Conservation (phyloP, 2,797 vertebrate genomes). For the Lateolabrax maculatus region DNA sequence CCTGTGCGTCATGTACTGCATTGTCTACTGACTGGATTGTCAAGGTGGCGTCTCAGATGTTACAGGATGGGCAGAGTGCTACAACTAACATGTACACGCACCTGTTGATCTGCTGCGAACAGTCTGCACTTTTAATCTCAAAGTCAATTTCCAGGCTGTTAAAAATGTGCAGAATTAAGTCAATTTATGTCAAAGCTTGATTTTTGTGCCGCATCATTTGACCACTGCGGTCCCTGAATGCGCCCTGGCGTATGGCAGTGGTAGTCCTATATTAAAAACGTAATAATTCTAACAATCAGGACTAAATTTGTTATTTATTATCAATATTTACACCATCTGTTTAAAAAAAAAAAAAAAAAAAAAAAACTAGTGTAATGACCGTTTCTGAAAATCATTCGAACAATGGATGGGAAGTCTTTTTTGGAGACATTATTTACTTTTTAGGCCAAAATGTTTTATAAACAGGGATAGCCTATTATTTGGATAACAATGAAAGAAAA, state of each 20-base stretch:
- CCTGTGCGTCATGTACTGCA: neutral
- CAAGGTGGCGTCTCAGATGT: neutral
- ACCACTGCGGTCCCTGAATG: neutral
- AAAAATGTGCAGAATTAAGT: neutral
- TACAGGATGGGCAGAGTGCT: neutral
- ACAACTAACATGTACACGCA: neutral
- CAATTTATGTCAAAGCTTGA: neutral
- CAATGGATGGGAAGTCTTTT: slow-evolving; percentile 76
- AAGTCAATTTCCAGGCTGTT: neutral
- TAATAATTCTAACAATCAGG: neutral
- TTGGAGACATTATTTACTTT: slow-evolving; percentile 75
- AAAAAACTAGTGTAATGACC: slow-evolving; percentile 26
- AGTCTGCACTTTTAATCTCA: neutral
- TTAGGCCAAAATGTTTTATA: slow-evolving; percentile 71
- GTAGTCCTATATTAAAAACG: neutral
- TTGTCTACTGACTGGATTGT: neutral
- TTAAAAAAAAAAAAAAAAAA: too few species aligned
- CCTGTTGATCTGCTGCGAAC: neutral
- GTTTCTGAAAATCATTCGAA: slow-evolving; percentile 51
- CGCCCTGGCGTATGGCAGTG: neutral
- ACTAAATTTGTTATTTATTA: slow-evolving; percentile 8
- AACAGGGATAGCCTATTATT: slow-evolving; percentile 74
- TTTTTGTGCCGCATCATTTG: neutral
- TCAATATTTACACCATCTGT: slow-evolving; percentile 29
- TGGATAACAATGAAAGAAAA: slow-evolving; percentile 84